Base-by-base conservation (phyloP, 2,888 invertebrate species). In the Melikaiella ostensackeni region DNA sequence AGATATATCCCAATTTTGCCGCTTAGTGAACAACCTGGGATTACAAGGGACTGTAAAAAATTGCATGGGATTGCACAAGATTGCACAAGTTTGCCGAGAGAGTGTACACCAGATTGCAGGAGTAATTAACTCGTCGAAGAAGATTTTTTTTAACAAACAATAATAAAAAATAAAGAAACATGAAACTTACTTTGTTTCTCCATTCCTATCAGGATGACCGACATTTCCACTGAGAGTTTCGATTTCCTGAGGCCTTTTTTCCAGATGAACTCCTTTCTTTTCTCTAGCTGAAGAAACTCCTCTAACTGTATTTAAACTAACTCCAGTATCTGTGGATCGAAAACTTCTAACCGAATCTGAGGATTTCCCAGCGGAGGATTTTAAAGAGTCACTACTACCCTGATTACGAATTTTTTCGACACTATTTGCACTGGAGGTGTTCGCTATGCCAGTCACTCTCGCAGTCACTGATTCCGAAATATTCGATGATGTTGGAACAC, bases 201-300 rank as follows among this genome's bases (percentile, higher is more conserved):
- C 84, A 74, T 84, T 84, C 9, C 80, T 77, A 2, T 84, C 82
- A 75, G 80, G 88, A 76, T 88, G 85, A 81, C 87, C 86, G 42
- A 91, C 84, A 79, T 91, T 91, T 5, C 91, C 91, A 77, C 91
- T 91, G 21, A 91, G 85, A 5, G 91, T 91, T 78, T 91, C 91
- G 77, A 91, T 91, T 75, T 90, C 90, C 62, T 90, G 88, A 4
- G 88, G 75, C 19, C 87, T 85, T 79, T 91, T 90, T 77, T 91
- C 88, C 77, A 88, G 80, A 79, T 91, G 90, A 73, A 89, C 85
- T 0, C 91, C 91, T 57, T 84, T 86, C 73, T 90, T 91, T 80
- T 90, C 91, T 62, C 89, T 84, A 3, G 91, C 90, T 21, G 91
- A 91, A 5, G 91, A 91, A 27, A 91, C 89, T 4, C 89, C 88